phyloP scores from a whole-genome alignment of 2,888 invertebrate species.

The Galeruca laticollis region DNA sequence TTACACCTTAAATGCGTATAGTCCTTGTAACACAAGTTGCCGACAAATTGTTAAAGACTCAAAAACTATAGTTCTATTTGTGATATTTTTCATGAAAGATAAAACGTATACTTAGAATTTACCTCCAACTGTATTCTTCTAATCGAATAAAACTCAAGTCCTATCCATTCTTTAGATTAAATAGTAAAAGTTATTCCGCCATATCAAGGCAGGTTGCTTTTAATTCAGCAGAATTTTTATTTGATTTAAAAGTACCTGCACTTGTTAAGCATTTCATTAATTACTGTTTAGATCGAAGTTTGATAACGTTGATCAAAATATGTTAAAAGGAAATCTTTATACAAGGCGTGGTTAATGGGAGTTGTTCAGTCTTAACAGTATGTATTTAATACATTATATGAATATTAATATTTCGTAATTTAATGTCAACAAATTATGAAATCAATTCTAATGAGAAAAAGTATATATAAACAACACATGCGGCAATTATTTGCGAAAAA shows the following conservation, averaged over 20 bases:
- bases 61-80: too few species aligned
- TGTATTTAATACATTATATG: not conserved
- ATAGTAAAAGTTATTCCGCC: not conserved
- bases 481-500: too few species aligned
- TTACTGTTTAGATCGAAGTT: constrained; percentile 1
- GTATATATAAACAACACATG: too few species aligned
- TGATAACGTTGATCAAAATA: constrained; percentile 6
- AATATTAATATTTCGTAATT: not conserved
- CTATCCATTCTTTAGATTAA: not conserved
- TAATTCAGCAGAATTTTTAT: not conserved
- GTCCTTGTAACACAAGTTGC: too few species aligned
- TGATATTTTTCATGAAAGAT: too few species aligned
- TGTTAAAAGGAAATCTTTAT: constrained; percentile 9
- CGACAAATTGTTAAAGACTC: too few species aligned
- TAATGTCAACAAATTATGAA: not conserved
- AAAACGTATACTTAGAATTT: too few species aligned
- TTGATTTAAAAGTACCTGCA: not conserved
- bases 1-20: too few species aligned
- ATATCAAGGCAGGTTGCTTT: not conserved
- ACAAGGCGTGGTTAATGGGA: constrained; percentile 1
- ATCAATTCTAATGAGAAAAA: too few species aligned
- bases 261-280: constrained; percentile 3
- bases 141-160: not conserved
- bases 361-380: not conserved
- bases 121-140: too few species aligned